Conservation (phyloP, 2,113 vertebrate species). For the Brachypodius melanocephalos region DNA sequence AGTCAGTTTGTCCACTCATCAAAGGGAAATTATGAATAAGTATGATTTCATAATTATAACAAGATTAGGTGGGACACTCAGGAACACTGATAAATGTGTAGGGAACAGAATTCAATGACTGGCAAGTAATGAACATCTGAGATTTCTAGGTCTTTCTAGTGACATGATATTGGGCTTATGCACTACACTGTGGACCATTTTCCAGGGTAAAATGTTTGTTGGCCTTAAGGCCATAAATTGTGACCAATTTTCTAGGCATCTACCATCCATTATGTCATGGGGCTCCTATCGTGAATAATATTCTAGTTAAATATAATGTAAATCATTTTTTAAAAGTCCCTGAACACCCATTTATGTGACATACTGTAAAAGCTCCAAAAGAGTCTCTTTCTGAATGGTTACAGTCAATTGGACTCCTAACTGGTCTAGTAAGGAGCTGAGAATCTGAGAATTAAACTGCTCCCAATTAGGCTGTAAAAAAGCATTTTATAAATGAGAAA, state of each 20-base stretch:
- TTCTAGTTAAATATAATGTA: slow-evolving; percentile 23
- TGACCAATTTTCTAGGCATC: neutral
- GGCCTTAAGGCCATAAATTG: neutral
- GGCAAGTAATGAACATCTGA: neutral
- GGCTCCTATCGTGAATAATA: slow-evolving; percentile 3
- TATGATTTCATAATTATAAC: neutral
- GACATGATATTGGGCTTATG: neutral
- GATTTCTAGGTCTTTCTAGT: neutral
- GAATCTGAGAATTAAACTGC: slow-evolving; percentile 57
- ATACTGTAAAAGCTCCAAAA: slow-evolving; percentile 21
- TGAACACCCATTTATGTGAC: neutral
- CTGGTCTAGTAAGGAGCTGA: slow-evolving; percentile 3
- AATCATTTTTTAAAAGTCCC: neutral
- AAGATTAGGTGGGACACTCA: neutral
- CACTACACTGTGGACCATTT: neutral
- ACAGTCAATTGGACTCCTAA: slow-evolving; percentile 47
- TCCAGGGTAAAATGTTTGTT: neutral
- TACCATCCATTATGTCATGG: neutral
- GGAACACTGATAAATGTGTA: neutral
- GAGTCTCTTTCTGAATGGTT: slow-evolving; percentile 11
- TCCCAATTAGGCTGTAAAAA: slow-evolving; percentile 66
- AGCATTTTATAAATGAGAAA: slow-evolving; percentile 45
- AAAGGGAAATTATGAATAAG: neutral
- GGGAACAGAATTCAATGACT: neutral
- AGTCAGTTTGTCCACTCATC: neutral